Conservation (phyloP, 2,888 invertebrate genomes). For the Drosophila buzzatii region DNA sequence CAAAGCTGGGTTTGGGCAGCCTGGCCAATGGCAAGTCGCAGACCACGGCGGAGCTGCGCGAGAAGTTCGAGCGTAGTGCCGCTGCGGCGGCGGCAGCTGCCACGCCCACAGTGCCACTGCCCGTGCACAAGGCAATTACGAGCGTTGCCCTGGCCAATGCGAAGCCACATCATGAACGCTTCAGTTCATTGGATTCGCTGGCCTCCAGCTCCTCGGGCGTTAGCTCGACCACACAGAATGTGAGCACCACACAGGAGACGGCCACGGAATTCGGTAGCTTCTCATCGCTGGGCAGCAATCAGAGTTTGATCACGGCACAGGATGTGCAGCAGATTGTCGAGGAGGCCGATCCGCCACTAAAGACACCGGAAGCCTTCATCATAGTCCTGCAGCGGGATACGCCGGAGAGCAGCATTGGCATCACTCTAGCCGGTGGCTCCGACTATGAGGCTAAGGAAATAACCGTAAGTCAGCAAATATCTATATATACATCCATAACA, state of each 20-base stretch:
- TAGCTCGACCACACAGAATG: conserved; percentile 84
- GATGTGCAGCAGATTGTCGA: conserved; percentile 89
- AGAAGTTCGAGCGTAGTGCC: conserved; percentile 83
- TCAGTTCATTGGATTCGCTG: conserved; percentile 85
- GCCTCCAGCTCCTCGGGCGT: conserved; percentile 85
- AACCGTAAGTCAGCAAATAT: conserved; percentile 87
- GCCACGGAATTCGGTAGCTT: conserved; percentile 85
- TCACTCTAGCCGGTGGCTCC: conserved; percentile 94
- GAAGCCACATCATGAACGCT: conserved; percentile 83
- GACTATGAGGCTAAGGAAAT: conserved; percentile 97
- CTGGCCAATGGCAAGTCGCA: conserved; percentile 46
- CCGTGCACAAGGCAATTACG: conserved; percentile 42
- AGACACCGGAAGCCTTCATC: conserved; percentile 88
- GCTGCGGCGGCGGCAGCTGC: conserved; percentile 51
- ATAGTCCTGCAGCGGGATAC: conserved; percentile 89
- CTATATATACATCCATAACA: not conserved
- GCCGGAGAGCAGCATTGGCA: conserved; percentile 91
- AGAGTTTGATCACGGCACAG: conserved; percentile 85
- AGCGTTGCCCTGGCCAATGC: conserved; percentile 41
- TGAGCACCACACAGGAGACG: conserved; percentile 84
- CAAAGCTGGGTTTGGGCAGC: conserved; percentile 29
- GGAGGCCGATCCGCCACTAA: conserved; percentile 89
- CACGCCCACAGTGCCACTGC: conserved; percentile 36
- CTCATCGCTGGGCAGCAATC: conserved; percentile 85
- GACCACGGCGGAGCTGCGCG: conserved; percentile 84